These are phyloP conservation scores for Sinodicranocentrus sp. DNA, from an alignment of 2,888 invertebrate genomes.

Conservation along the genomic window DNA sequence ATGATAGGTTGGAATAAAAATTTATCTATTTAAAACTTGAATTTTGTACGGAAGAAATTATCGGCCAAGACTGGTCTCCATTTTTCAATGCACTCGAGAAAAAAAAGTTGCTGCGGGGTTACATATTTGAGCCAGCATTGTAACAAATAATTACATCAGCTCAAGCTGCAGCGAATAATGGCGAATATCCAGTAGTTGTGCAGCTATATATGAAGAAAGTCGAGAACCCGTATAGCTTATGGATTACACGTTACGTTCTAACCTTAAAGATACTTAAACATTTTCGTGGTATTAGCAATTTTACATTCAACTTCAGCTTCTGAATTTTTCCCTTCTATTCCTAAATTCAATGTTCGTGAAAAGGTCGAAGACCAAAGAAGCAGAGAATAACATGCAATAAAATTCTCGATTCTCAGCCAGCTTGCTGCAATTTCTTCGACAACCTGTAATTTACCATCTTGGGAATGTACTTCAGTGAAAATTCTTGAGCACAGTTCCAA, in stretches of 20 bases:
- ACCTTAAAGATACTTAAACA: too few relatives aligned
- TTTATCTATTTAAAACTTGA: constrained; percentile 39
- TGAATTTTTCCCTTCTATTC: not conserved
- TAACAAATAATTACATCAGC: constrained; percentile 23
- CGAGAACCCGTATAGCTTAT: too few relatives aligned
- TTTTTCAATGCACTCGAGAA: not conserved
- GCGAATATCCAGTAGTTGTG: constrained; percentile 7
- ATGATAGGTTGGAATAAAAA: constrained; percentile 26
- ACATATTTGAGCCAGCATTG: constrained; percentile 3
- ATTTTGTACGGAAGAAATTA: too few relatives aligned
- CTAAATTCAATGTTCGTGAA: not conserved
- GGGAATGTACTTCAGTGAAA: constrained; percentile 21
- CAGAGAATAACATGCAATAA: constrained; percentile 28
- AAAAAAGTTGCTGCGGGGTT: not conserved
- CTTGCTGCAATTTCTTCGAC: constrained; percentile 47
- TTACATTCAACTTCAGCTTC: not conserved
- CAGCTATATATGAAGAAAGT: too few relatives aligned
- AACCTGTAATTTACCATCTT: constrained; percentile 50
- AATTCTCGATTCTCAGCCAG: constrained; percentile 11
- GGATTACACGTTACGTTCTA: too few relatives aligned
- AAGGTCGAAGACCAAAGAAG: constrained; percentile 34
- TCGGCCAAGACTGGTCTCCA: constrained; percentile 3
- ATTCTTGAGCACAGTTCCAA: too few relatives aligned
- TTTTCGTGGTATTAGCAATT: too few relatives aligned
- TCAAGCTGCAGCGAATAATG: not conserved